Percentiles rank a stretch among this genome's conserved stretches.
These are phyloP conservation scores for Marmota monax DNA, from an alignment of 2,113 vertebrate genomes.

Conservation along the genomic window DNA sequence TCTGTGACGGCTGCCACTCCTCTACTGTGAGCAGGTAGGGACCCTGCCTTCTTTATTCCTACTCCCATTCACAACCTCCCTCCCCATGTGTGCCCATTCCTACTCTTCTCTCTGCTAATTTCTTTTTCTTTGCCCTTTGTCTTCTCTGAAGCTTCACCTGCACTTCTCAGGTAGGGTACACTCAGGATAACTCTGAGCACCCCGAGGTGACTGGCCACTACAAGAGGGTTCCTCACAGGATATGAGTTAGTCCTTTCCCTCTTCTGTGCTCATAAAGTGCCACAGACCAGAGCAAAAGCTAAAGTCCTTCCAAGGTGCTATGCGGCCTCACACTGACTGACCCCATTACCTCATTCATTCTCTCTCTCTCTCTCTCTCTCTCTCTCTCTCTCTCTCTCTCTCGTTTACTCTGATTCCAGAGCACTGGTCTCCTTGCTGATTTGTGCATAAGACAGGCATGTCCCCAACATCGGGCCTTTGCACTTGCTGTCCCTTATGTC, in stretches of 20 bases:
- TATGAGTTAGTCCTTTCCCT: neutral
- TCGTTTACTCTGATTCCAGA: neutral
- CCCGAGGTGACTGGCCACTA: neutral
- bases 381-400: neutral
- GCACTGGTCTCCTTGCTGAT: neutral
- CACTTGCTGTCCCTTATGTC: neutral
- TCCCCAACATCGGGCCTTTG: rapidly evolving
- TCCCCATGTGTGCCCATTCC: neutral
- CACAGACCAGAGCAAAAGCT: neutral
- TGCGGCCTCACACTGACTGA: neutral
- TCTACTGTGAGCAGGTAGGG: too few relatives aligned
- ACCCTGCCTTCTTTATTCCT: too few relatives aligned
- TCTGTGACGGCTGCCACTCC: too few relatives aligned
- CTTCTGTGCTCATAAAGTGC: neutral
- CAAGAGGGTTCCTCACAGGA: neutral
- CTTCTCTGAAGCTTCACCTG: neutral
- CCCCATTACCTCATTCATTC: neutral
- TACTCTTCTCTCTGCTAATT: neutral
- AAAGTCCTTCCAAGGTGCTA: too few relatives aligned
- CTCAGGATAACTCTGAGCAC: neutral
- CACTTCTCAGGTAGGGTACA: neutral
- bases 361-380: neutral
- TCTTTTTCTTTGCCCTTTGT: neutral
- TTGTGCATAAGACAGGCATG: neutral
- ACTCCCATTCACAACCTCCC: too few relatives aligned